These are phyloP conservation scores for Macrophya alboannulata DNA, from an alignment of 2,888 invertebrate species.

Conservation along the genomic window DNA sequence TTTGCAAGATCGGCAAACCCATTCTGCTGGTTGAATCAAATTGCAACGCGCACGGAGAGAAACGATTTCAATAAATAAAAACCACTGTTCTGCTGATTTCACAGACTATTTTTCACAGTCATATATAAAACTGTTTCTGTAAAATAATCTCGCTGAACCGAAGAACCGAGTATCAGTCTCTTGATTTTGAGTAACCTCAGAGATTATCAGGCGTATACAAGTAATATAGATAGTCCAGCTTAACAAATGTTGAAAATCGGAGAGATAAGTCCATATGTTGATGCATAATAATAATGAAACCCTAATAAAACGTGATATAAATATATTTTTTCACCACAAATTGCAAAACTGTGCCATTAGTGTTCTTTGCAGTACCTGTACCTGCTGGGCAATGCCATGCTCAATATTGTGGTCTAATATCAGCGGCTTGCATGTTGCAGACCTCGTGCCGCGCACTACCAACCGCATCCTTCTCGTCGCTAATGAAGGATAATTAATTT, in stretches of 20 bases:
- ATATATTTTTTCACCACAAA: background rate
- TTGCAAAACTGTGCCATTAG: background rate
- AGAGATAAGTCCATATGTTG: too few species aligned
- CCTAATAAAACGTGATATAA: background rate
- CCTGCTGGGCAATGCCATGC: background rate
- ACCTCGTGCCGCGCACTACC: background rate
- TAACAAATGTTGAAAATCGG: too few species aligned
- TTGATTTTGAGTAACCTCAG: background rate
- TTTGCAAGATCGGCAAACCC: background rate
- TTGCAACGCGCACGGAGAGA: background rate
- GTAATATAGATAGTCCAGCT: too few species aligned
- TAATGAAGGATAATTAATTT: constrained; percentile 9
- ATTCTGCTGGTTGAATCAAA: background rate
- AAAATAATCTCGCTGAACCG: background rate
- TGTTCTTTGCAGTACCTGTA: background rate
- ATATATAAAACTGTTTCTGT: background rate
- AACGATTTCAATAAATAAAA: background rate
- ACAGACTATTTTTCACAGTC: background rate
- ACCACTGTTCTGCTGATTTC: background rate
- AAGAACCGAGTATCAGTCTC: background rate
- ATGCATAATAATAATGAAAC: background rate
- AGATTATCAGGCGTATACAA: too few species aligned
- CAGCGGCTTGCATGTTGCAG: background rate
- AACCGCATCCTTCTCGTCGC: background rate
- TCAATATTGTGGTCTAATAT: background rate